phyloP scores from a whole-genome alignment of 2,888 invertebrate species.

The Girardia tigrina region DNA sequence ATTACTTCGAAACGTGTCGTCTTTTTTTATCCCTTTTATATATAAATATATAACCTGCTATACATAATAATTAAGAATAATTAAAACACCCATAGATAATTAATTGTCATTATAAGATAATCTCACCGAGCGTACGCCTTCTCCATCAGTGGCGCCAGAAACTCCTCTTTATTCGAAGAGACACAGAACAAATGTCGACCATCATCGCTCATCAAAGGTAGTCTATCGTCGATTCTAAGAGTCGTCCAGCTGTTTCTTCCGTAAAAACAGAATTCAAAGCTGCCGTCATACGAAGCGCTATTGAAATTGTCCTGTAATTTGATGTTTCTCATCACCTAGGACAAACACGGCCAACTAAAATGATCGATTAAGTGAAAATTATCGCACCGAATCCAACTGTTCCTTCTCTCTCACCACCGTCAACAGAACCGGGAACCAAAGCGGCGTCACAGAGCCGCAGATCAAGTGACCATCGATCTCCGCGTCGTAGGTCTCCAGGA shows the following conservation, averaged over 20 bases:
- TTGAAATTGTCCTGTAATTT: neutral
- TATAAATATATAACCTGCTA: too few relatives aligned
- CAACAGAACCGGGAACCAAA: neutral
- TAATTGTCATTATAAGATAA: neutral
- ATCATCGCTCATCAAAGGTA: neutral
- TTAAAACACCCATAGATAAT: neutral
- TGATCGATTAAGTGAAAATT: too few relatives aligned
- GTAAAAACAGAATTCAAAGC: neutral
- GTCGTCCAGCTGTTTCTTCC: neutral
- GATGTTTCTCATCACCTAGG: neutral
- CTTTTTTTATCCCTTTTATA: too few relatives aligned
- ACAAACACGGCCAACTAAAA: too few relatives aligned
- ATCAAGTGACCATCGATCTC: neutral
- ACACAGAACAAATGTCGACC: neutral
- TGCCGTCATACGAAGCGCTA: neutral
- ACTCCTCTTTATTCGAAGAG: conserved; percentile 3
- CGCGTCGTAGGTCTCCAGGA: neutral
- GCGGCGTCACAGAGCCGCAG: neutral
- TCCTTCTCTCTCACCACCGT: neutral
- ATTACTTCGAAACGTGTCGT: too few relatives aligned
- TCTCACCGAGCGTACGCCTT: neutral
- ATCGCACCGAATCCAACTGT: neutral
- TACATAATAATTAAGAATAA: neutral
- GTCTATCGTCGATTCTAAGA: neutral
- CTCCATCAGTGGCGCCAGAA: neutral